phyloP scores from a whole-genome alignment of 2,888 invertebrate species.

The Strigamia maritima region DNA sequence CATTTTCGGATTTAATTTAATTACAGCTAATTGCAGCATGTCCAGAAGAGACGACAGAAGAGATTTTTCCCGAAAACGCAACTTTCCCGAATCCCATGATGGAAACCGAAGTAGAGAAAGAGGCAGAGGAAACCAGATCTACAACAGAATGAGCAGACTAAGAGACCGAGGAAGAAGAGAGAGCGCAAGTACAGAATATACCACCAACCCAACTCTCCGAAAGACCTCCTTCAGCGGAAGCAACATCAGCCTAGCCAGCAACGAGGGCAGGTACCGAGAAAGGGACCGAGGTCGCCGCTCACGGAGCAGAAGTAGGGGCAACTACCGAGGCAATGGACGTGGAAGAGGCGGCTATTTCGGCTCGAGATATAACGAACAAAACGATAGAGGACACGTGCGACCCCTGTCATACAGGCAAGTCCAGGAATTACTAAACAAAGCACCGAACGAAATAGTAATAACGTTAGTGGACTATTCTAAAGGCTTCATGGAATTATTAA shows the following conservation, averaged over 20 bases:
- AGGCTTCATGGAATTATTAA: not conserved
- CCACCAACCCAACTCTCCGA: not conserved
- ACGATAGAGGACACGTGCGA: not conserved
- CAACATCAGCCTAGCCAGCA: not conserved
- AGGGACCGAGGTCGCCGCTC: not conserved
- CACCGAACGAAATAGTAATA: conserved; percentile 6
- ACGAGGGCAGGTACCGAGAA: too few species aligned
- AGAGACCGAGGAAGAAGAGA: not conserved
- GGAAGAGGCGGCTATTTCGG: too few species aligned
- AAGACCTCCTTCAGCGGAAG: not conserved
- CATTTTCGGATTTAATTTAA: too few species aligned
- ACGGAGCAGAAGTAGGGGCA: not conserved
- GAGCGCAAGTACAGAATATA: not conserved
- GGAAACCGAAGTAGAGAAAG: too few species aligned
- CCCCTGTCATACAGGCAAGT: not conserved
- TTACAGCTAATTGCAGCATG: not conserved
- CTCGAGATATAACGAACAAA: not conserved
- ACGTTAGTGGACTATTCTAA: not conserved
- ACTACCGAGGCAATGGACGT: too few species aligned
- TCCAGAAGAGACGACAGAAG: not conserved
- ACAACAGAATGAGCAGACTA: too few species aligned
- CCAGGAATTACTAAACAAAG: not conserved
- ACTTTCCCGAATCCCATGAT: not conserved
- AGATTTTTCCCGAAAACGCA: not conserved
- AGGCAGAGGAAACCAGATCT: too few species aligned